Evolutionary conservation across 35 echinoderm and acorn worm species (phyloP), one percentile per base, ranked within the genome.

Genomic region (Apostichopus californicus): DNA sequence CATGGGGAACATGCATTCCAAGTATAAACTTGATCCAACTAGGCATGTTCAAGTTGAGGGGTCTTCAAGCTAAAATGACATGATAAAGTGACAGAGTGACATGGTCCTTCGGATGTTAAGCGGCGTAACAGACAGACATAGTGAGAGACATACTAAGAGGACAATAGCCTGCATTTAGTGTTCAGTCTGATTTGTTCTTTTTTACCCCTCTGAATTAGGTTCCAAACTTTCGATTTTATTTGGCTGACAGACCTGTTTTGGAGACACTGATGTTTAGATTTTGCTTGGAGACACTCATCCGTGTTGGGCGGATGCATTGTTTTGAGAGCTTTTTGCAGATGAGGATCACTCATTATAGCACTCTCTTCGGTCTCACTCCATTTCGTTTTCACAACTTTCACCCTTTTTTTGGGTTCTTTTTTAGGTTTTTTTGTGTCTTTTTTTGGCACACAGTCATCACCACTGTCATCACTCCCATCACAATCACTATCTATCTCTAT

Each of bases 171-270:
- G 34, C 34, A 46, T 46, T 46, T 46, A 46, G 34, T 46, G 34
- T 46, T 46, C 34, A 3, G 34, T 4, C 34, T 4, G 34, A 46
- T 46, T 46, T 46, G 3, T 46, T 46, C 34, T 46, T 78, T 52
- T 53, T 78, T 78, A 59, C 14, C 70, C 73, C 57, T 90, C 57
- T 78, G 46, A 56, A 90, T 90, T 10, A 90, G 46, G 21, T 90
- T 90, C 89, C 89, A 90, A 18, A 90, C 89, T 58, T 78, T 90
- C 1, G 89, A 90, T 90, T 90, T 78, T 55, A 90, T 90, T 52
- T 90, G 89, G 5, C 11, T 23, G 13, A 90, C 18, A 20, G 89
- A 56, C 55, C 89, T 77, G 24, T 77, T 78, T 90, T 77, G 54
- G 7, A 90, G 70, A 71, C 72, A 78, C 9, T 13, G 11, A 90